These are phyloP conservation scores for Trematomus bernacchii DNA, from an alignment of 2,797 vertebrate species.

Conservation along the genomic window DNA sequence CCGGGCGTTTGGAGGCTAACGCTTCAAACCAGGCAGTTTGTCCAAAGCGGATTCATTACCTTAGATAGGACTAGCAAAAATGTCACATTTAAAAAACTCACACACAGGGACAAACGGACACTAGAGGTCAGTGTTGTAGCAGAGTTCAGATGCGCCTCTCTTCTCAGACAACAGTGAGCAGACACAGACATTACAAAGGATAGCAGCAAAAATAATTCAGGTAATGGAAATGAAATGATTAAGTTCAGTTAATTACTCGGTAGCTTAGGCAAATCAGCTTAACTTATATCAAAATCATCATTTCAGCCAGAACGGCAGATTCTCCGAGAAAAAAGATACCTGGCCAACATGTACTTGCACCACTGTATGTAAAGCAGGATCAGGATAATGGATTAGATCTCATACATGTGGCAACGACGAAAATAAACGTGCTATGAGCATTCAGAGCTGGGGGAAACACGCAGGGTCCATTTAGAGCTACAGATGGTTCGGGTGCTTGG, in stretches of 20 bases:
- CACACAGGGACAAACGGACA: conserved; percentile 70
- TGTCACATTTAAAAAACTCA: conserved; percentile 67
- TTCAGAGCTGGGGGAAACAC: conserved; percentile 46
- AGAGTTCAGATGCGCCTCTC: conserved; percentile 80
- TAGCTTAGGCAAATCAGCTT: conserved; percentile 84
- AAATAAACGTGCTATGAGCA: conserved; percentile 65
- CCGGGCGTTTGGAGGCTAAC: conserved; percentile 76
- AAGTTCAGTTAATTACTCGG: conserved; percentile 82
- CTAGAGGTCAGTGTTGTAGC: conserved; percentile 98
- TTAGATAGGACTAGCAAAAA: conserved; percentile 77
- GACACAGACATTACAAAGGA: conserved; percentile 68
- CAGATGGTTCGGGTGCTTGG: conserved; percentile 48
- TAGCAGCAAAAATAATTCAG: conserved; percentile 73
- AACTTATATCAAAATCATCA: conserved; percentile 81
- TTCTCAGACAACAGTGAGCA: conserved; percentile 59
- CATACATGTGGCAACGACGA: conserved; percentile 62
- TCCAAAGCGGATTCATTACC: conserved; percentile 84
- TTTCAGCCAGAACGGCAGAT: conserved; percentile 72
- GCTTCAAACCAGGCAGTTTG: conserved; percentile 78
- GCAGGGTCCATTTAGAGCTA: conserved; percentile 52
- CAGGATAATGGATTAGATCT: conserved; percentile 69
- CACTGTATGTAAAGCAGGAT: conserved; percentile 72
- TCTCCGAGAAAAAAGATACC: conserved; percentile 69
- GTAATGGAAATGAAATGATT: conserved; percentile 84
- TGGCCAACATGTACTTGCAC: conserved; percentile 75